Conservation (phyloP, 2,797 vertebrate genomes). For the Carcharodon carcharias region DNA sequence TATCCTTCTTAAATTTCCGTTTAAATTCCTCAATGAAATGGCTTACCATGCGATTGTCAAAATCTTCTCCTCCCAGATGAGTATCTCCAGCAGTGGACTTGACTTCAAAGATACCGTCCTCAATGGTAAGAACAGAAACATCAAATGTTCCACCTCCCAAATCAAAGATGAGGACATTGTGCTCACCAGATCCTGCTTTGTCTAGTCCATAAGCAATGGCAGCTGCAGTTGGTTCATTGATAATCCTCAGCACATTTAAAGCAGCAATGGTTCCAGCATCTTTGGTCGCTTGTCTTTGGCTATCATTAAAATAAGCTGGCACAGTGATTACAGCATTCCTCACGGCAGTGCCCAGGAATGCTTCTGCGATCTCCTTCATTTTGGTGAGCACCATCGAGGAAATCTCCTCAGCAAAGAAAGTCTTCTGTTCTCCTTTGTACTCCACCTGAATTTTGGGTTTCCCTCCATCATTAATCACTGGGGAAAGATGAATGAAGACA, state of each 20-base stretch:
- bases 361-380: slow-evolving; percentile 86
- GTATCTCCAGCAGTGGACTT: slow-evolving; percentile 86
- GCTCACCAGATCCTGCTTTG: slow-evolving; percentile 69
- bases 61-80: slow-evolving; percentile 84
- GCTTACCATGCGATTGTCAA: slow-evolving; percentile 83
- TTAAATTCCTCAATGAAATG: slow-evolving; percentile 87
- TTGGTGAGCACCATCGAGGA: slow-evolving; percentile 88
- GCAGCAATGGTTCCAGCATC: slow-evolving; percentile 82
- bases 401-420: slow-evolving; percentile 83
- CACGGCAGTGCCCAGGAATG: slow-evolving; percentile 76
- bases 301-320: slow-evolving; percentile 86
- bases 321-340: slow-evolving; percentile 85
- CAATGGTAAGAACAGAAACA: slow-evolving; percentile 84
- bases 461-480: slow-evolving; percentile 67
- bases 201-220: slow-evolving; percentile 85
- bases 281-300: slow-evolving; percentile 86
- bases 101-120: slow-evolving; percentile 88
- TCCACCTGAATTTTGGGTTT: slow-evolving; percentile 87
- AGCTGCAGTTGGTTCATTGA: slow-evolving; percentile 84
- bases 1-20: slow-evolving; percentile 83
- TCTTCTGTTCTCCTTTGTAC: slow-evolving; percentile 76
- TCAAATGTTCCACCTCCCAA: slow-evolving; percentile 86
- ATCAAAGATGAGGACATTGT: slow-evolving; percentile 84
- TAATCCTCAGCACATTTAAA: slow-evolving; percentile 80
- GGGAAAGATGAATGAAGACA: not conserved